phyloP scores from a whole-genome alignment of 2,888 invertebrate species.

The Amphipoea lucens region DNA sequence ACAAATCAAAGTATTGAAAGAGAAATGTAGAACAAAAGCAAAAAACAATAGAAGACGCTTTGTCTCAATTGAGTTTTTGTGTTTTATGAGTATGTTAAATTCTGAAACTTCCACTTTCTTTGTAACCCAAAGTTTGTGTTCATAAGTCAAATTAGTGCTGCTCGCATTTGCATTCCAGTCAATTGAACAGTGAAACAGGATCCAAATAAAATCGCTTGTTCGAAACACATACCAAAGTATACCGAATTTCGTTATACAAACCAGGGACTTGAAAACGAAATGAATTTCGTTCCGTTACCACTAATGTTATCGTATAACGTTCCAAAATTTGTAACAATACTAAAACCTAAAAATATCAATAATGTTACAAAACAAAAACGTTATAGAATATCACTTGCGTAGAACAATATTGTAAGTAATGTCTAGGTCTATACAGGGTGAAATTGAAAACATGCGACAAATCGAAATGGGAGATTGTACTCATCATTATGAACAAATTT shows the following conservation, averaged over 20 bases:
- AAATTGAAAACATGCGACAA: too few relatives aligned
- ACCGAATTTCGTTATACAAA: not conserved
- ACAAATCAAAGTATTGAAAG: conserved; percentile 41
- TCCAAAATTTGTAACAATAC: too few relatives aligned
- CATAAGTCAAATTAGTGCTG: not conserved
- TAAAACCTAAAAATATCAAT: too few relatives aligned
- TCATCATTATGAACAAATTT: too few relatives aligned
- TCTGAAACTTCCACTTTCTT: not conserved
- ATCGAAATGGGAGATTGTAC: too few relatives aligned
- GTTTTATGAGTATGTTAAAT: conserved; percentile 1
- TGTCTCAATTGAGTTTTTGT: not conserved
- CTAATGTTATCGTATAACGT: too few relatives aligned
- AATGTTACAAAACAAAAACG: too few relatives aligned
- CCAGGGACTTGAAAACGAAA: too few relatives aligned
- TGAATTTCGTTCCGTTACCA: too few relatives aligned
- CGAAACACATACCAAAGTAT: conserved; percentile 1
- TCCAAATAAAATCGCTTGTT: not conserved
- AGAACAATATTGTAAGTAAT: too few relatives aligned
- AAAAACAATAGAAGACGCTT: conserved; percentile 1
- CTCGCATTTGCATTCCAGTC: not conserved
- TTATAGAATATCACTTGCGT: too few relatives aligned
- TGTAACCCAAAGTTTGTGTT: not conserved
- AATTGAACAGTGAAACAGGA: not conserved
- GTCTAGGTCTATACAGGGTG: too few relatives aligned
- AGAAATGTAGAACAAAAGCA: conserved; percentile 35